Conservation (phyloP, 2,797 vertebrate genomes). For the Aulostomus chinensis region DNA sequence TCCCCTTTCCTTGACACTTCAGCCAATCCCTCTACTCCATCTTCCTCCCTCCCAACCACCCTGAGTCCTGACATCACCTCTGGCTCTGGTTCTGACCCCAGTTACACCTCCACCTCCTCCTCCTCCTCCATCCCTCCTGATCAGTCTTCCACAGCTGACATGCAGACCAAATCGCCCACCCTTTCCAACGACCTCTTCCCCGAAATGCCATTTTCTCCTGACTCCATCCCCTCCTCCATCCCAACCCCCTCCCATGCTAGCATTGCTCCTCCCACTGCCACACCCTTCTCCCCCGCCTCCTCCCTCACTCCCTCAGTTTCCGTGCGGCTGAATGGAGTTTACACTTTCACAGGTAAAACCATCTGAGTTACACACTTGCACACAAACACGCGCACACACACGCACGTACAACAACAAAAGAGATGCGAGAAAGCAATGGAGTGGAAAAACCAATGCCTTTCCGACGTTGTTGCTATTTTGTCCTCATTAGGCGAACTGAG, state of each 20-base stretch:
- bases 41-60: background rate
- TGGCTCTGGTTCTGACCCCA: conserved; percentile 10
- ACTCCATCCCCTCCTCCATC: conserved; percentile 9
- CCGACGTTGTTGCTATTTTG: conserved; percentile 26
- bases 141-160: background rate
- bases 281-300: conserved; percentile 38
- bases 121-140: conserved; percentile 3
- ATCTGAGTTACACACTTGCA: conserved; percentile 50
- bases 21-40: background rate
- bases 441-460: conserved; percentile 34
- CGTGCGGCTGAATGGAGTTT: conserved; percentile 76
- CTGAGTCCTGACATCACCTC: background rate
- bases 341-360: conserved; percentile 82
- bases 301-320: conserved; percentile 73
- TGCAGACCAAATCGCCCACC: background rate
- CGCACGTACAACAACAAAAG: conserved; percentile 19
- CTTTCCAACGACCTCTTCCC: conserved; percentile 66
- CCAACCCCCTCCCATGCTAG: conserved; percentile 9
- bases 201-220: conserved; percentile 28
- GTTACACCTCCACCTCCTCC: background rate
- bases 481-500: conserved; percentile 26
- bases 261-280: conserved; percentile 31
- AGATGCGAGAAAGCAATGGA: conserved; percentile 28
- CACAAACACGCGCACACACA: conserved; percentile 44
- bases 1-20: conserved; percentile 1